Evolutionary conservation across 2,797 vertebrate species (phyloP).

Genomic region (Bovichtus variegatus): DNA sequence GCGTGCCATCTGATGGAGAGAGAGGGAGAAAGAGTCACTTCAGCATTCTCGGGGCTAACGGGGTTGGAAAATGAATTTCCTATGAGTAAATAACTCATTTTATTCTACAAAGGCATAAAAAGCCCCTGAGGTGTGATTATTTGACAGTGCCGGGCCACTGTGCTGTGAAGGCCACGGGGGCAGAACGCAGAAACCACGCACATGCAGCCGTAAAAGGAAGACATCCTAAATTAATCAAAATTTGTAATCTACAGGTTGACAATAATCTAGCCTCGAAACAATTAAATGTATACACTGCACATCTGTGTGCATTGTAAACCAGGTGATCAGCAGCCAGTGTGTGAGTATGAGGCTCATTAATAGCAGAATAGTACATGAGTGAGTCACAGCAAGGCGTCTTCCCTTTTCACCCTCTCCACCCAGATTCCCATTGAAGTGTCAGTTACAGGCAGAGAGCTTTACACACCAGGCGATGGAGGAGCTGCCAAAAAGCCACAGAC

Average conservation of each 20-base stretch:
- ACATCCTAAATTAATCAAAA: not conserved
- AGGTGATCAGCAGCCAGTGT: constrained; percentile 30
- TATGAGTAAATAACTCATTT: constrained; percentile 72
- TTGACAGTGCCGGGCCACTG: constrained; percentile 8
- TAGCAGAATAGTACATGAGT: constrained; percentile 34
- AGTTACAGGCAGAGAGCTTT: constrained; percentile 35
- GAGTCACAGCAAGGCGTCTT: constrained; percentile 49
- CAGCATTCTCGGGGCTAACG: constrained; percentile 34
- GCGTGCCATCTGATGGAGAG: constrained; percentile 31
- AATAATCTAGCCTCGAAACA: not conserved
- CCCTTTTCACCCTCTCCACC: constrained; percentile 42
- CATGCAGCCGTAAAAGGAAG: not conserved
- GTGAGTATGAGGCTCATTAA: constrained; percentile 43
- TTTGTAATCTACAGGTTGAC: not conserved
- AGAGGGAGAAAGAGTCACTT: constrained; percentile 34
- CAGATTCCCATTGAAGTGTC: constrained; percentile 57
- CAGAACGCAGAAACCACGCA: constrained; percentile 13
- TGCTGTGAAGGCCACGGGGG: constrained; percentile 18
- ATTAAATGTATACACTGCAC: not conserved
- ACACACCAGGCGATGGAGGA: constrained; percentile 30
- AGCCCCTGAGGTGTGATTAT: constrained; percentile 53
- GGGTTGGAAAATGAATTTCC: constrained; percentile 68
- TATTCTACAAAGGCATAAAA: constrained; percentile 51
- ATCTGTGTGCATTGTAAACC: constrained; percentile 20
- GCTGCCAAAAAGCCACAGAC: constrained; percentile 50